Conservation (phyloP, 2,888 invertebrate genomes). For the Scelioninae gen. 1 region DNA sequence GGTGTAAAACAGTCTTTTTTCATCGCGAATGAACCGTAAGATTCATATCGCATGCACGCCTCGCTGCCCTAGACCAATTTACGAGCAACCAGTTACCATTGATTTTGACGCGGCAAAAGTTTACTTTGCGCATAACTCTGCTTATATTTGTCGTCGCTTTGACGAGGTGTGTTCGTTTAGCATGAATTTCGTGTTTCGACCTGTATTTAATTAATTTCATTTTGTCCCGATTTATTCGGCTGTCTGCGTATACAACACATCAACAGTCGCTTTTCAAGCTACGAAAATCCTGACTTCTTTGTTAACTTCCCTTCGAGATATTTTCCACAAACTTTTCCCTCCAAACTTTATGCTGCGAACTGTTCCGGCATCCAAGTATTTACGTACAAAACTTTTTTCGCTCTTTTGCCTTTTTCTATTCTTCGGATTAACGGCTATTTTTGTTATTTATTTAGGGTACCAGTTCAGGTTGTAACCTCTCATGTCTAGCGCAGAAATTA, state of each 20-base stretch:
- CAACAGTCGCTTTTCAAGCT: neutral
- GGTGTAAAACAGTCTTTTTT: slow-evolving; percentile 1
- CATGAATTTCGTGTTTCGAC: slow-evolving; percentile 3
- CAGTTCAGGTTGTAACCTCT: neutral
- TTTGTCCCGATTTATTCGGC: slow-evolving; percentile 11
- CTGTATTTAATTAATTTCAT: slow-evolving; percentile 29
- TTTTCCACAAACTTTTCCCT: slow-evolving; percentile 24
- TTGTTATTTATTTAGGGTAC: neutral
- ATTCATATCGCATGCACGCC: slow-evolving; percentile 1
- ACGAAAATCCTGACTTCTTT: slow-evolving; percentile 12
- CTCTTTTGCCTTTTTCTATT: slow-evolving; percentile 9
- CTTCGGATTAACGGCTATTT: neutral
- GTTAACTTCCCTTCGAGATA: slow-evolving; percentile 19
- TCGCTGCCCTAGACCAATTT: neutral
- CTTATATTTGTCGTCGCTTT: neutral
- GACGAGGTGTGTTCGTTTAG: neutral
- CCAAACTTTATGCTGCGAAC: slow-evolving; percentile 13
- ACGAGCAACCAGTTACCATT: neutral
- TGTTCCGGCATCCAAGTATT: slow-evolving; percentile 8
- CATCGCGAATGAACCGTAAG: neutral
- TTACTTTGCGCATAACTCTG: neutral
- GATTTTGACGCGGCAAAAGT: neutral
- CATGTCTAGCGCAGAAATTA: neutral
- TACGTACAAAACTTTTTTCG: slow-evolving; percentile 5
- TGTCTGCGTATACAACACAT: neutral